A percentile compares a stretch with the other conserved stretches of the same genome.
Evolutionary conservation across 2,113 vertebrate species (phyloP).

Genomic region (Chauna torquata): DNA sequence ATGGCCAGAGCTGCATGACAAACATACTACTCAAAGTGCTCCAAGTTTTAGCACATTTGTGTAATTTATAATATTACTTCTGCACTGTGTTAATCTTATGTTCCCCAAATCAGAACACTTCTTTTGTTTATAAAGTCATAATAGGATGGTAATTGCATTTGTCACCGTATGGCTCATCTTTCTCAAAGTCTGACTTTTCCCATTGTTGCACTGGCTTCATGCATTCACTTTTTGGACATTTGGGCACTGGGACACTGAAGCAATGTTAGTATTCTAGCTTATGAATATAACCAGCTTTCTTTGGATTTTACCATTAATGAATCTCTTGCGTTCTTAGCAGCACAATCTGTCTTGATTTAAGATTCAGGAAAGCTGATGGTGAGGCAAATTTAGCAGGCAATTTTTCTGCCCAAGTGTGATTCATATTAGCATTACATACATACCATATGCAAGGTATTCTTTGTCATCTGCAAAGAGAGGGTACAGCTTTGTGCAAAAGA

Average conservation of each 20-base stretch:
- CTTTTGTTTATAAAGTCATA: slow-evolving; percentile 20
- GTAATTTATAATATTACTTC: not conserved
- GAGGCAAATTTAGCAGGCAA: slow-evolving; percentile 55
- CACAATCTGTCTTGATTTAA: slow-evolving; percentile 41
- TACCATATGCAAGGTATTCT: slow-evolving; percentile 55
- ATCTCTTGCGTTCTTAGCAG: slow-evolving; percentile 18
- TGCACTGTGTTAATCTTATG: not conserved
- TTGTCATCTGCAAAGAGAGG: slow-evolving; percentile 18
- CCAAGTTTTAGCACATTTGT: not conserved
- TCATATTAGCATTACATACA: slow-evolving; percentile 49
- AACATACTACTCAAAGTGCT: not conserved
- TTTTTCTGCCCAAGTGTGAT: slow-evolving; percentile 38
- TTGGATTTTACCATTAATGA: slow-evolving; percentile 28
- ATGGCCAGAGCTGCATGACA: not conserved
- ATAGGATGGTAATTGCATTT: not conserved
- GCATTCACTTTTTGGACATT: not conserved
- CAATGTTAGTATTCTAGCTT: not conserved
- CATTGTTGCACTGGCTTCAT: not conserved
- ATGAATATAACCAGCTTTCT: not conserved
- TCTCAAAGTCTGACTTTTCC: not conserved
- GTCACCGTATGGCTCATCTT: slow-evolving; percentile 19
- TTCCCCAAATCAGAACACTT: not conserved
- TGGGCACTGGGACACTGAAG: too few relatives aligned
- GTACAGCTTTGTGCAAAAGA: not conserved
- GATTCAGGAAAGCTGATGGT: slow-evolving; percentile 18